These are phyloP conservation scores for Morphnarchus princeps DNA, from an alignment of 2,113 vertebrate genomes.

Conservation along the genomic window DNA sequence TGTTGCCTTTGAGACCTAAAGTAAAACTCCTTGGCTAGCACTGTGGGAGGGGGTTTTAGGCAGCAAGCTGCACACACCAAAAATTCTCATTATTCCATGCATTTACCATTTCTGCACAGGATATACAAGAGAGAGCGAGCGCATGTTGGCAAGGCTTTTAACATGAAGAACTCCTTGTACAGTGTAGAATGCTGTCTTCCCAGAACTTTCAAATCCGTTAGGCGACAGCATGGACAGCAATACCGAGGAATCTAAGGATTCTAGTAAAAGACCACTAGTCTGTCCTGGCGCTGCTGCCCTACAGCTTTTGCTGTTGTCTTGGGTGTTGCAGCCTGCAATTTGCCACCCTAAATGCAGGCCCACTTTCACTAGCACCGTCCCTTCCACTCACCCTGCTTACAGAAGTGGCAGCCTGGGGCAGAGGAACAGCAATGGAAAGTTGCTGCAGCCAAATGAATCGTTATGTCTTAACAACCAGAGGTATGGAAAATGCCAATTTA, in stretches of 20 bases:
- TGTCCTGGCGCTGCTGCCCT: background rate
- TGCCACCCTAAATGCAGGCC: background rate
- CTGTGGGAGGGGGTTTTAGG: background rate
- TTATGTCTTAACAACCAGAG: background rate
- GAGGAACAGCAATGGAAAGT: background rate
- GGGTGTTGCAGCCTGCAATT: background rate
- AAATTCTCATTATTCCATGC: background rate
- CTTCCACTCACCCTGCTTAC: background rate
- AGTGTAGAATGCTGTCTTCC: fast-evolving
- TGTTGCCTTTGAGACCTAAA: background rate
- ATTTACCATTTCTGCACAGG: background rate
- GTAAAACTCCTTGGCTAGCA: background rate
- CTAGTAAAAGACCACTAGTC: background rate
- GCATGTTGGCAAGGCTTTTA: background rate
- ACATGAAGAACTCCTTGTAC: background rate
- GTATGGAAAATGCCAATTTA: background rate
- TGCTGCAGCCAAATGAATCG: background rate
- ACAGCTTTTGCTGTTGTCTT: background rate
- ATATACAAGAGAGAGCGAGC: fast-evolving
- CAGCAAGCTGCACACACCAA: background rate
- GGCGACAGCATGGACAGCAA: background rate
- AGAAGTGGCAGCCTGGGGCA: background rate
- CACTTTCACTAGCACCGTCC: background rate
- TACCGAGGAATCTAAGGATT: background rate
- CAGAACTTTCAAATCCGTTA: background rate